Percentiles rank a stretch among this genome's conserved stretches.
Evolutionary conservation across 2,113 vertebrate species (phyloP).

Genomic region (Zeus faber): DNA sequence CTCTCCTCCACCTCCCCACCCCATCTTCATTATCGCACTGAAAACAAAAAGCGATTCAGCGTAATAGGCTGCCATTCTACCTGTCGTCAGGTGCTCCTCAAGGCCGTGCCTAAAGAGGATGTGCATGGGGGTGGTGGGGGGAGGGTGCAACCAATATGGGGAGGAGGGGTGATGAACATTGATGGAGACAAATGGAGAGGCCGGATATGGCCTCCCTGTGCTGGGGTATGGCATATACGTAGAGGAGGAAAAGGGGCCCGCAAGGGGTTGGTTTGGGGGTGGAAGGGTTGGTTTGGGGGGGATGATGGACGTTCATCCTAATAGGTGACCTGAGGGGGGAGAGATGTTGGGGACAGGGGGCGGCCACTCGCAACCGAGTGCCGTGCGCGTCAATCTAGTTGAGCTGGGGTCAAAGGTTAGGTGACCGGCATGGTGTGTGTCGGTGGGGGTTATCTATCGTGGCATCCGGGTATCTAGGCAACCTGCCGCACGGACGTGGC

Average conservation of each 20-base stretch:
- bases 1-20: conserved; percentile 22
- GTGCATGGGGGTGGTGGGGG: conserved; percentile 17
- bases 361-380: conserved; percentile 57
- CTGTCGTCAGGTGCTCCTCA: conserved; percentile 40
- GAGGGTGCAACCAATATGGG: conserved; percentile 30
- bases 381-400: conserved; percentile 62
- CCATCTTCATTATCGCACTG: conserved; percentile 48
- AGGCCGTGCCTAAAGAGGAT: background rate
- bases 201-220: conserved; percentile 59
- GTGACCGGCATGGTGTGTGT: conserved; percentile 46
- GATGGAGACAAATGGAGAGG: conserved; percentile 81
- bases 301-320: conserved; percentile 67
- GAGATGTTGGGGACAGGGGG: conserved; percentile 28
- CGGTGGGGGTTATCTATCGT: conserved; percentile 11
- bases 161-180: conserved; percentile 48
- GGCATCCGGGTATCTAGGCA: conserved; percentile 53
- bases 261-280: conserved; percentile 20
- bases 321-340: conserved; percentile 63
- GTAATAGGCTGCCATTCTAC: conserved; percentile 49
- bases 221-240: conserved; percentile 59
- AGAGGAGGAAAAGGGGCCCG: background rate
- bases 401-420: conserved; percentile 64
- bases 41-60: conserved; percentile 42
- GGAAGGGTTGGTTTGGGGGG: conserved; percentile 29
- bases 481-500: conserved; percentile 17